These are phyloP conservation scores for Zygaena filipendulae DNA, from an alignment of 2,888 invertebrate species.

Conservation along the genomic window DNA sequence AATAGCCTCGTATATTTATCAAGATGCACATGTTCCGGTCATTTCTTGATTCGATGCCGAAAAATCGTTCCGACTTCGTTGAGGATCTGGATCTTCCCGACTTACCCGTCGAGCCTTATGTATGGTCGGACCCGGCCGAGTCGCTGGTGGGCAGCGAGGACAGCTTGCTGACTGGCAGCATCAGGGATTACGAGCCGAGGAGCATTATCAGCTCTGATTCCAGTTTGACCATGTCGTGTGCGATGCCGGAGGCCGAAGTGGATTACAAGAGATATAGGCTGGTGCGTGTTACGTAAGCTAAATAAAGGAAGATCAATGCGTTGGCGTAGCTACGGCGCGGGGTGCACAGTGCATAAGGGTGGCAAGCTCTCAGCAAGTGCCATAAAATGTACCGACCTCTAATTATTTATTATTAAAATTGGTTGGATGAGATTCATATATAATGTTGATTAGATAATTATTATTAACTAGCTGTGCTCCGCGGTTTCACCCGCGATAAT, in stretches of 20 bases:
- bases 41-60: constrained; percentile 38
- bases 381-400: no score
- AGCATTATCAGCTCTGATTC: constrained; percentile 34
- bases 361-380: no score
- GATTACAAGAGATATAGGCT: constrained; percentile 40
- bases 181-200: constrained; percentile 24
- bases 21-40: constrained; percentile 43
- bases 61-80: constrained; percentile 39
- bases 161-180: constrained; percentile 25
- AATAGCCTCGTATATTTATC: no score
- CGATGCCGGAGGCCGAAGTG: constrained; percentile 55
- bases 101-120: constrained; percentile 32
- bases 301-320: background rate
- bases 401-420: no score
- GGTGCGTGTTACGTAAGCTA: constrained; percentile 24
- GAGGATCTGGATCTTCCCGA: constrained; percentile 45
- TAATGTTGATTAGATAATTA: no score
- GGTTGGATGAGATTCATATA: no score
- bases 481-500: no score
- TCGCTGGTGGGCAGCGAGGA: constrained; percentile 25
- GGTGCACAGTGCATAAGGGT: no score
- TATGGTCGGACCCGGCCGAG: constrained; percentile 33
- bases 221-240: constrained; percentile 43
- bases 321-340: background rate
- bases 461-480: no score